Evolutionary conservation across 2,888 invertebrate genomes (phyloP), one percentile per base, ranked within the genome.

Genomic region (Baccha elongata): DNA sequence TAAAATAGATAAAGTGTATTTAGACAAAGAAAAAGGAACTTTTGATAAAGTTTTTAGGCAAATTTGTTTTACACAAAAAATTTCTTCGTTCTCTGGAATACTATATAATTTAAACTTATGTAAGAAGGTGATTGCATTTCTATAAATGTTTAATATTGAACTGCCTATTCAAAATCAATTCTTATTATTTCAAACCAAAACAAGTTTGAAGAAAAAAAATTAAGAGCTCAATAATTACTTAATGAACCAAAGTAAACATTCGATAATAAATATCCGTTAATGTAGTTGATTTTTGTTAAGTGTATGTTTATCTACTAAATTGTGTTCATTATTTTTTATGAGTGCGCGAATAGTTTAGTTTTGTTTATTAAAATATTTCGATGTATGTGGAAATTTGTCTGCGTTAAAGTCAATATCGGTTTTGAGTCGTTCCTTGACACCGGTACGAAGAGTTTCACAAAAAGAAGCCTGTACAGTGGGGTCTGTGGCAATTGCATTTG

Each of bases 351-450:
- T 68, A 53, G 26, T 62, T 85, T 85, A 71, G 75, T 78, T 80
- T 74, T 80, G 72, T 85, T 89, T 88, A 50, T 89, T 88, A 23
- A 90, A 87, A 85, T 89, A 91, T 86, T 90, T 91, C 85, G 89
- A 87, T 76, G 89, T 88, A 79, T 90, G 89, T 84, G 91, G 91
- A 89, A 88, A 91, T 87, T 89, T 90, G 62, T 88, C 88, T n/a
- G 88, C 73, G 40, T 87, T 87, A 40, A 87, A 91, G 80, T 91
- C 90, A 11, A 87, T 85, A 79, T 91, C 91, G 21, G 87, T 88
- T 85, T 89, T 88, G 35, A 91, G 87, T 8, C 91, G 88, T 48
- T 91, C 90, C 11, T 89, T 88, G 0, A 89, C 84, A 86, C 86
- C 88, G 2, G 85, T 86, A 19, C 89, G 89, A 50, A 91, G 83